Percentiles rank a stretch among this genome's conserved stretches.
Evolutionary conservation across 2,888 invertebrate species (phyloP).

Genomic region (Acleris sparsana): DNA sequence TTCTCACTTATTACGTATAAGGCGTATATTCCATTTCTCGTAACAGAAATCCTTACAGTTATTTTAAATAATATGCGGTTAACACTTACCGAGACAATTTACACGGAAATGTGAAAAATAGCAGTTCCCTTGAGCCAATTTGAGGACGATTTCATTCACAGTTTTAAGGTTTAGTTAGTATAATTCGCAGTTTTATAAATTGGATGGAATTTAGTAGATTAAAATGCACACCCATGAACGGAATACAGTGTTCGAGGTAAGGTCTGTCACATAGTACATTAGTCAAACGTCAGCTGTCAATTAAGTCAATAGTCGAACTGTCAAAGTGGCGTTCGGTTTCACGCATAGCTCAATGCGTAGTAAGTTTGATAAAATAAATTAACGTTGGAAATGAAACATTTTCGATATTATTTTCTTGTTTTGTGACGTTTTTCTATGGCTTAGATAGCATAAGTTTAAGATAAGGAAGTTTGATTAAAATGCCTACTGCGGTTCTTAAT

Average conservation of each 20-base stretch:
- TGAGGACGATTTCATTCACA: constrained; percentile 47
- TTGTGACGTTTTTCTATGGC: no score
- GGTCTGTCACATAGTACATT: constrained; percentile 40
- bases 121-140: constrained; percentile 36
- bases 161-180: constrained; percentile 32
- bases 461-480: no score
- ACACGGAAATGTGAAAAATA: constrained; percentile 47
- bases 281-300: constrained; percentile 38
- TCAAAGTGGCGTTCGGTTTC: constrained; percentile 47
- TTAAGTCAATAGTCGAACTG: constrained; percentile 30
- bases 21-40: constrained; percentile 53
- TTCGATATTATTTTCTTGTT: no score
- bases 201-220: constrained; percentile 42
- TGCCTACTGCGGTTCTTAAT: no score
- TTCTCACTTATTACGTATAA: constrained; percentile 39
- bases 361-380: not conserved
- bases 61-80: constrained; percentile 38
- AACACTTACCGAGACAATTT: constrained; percentile 59
- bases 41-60: constrained; percentile 33
- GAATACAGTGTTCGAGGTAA: constrained; percentile 54
- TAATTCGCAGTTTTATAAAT: constrained; percentile 38
- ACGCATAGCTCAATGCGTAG: constrained; percentile 1
- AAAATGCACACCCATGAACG: constrained; percentile 64
- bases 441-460: no score
- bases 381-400: not conserved